These are phyloP conservation scores for Chrysolina americana DNA, from an alignment of 2,888 invertebrate species.

Conservation along the genomic window DNA sequence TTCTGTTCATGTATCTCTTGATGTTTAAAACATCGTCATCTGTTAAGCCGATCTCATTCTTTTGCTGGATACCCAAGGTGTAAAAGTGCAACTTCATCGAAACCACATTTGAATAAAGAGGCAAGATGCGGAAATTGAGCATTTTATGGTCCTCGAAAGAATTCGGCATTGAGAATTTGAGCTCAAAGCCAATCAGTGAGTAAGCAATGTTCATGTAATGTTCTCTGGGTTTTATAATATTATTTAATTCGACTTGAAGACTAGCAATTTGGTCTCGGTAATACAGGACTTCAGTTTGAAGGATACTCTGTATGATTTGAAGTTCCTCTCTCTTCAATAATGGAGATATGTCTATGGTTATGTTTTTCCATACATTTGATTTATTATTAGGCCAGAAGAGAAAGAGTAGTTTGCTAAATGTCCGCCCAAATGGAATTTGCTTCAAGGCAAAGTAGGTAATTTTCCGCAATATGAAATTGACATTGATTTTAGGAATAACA, in stretches of 20 bases:
- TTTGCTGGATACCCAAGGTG: slow-evolving; percentile 21
- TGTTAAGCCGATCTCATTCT: slow-evolving; percentile 24
- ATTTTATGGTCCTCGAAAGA: slow-evolving; percentile 13
- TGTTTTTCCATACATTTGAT: slow-evolving; percentile 30
- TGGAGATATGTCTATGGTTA: slow-evolving; percentile 14
- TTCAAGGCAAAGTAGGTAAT: slow-evolving; percentile 8
- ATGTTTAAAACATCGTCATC: slow-evolving; percentile 22
- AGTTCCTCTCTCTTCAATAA: slow-evolving; percentile 21
- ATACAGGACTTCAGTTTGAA: slow-evolving; percentile 14
- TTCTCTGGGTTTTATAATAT: not conserved
- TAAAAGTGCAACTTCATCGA: slow-evolving; percentile 34
- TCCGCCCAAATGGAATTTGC: slow-evolving; percentile 19
- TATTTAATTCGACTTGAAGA: slow-evolving; percentile 21
- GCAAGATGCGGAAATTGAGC: slow-evolving; percentile 25
- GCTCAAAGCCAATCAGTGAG: slow-evolving; percentile 32
- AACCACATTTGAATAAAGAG: slow-evolving; percentile 17
- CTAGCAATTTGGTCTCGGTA: slow-evolving; percentile 28
- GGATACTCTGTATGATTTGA: slow-evolving; percentile 20
- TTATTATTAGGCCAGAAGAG: slow-evolving; percentile 31
- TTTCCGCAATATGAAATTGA: slow-evolving; percentile 4
- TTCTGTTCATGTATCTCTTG: slow-evolving; percentile 9
- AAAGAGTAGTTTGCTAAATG: slow-evolving; percentile 15
- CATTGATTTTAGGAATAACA: not conserved
- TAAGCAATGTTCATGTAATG: slow-evolving; percentile 36
- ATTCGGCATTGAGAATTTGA: slow-evolving; percentile 23